Conservation (phyloP, 2,888 invertebrate genomes). For the Cyaniris semiargus region DNA sequence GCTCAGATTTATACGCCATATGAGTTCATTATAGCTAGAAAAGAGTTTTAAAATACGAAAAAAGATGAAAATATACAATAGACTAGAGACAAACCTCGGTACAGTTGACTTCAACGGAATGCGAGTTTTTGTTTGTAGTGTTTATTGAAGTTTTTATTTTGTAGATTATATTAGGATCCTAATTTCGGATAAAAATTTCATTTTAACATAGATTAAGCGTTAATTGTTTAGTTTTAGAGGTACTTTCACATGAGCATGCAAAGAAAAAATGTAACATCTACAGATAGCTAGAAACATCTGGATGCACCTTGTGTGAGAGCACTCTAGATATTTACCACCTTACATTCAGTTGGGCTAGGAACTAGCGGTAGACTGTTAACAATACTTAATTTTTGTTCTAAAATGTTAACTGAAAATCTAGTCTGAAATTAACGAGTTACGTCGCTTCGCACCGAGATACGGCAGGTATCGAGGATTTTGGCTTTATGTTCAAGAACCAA, state of each 20-base stretch:
- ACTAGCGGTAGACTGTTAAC: slow-evolving; percentile 46
- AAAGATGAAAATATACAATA: slow-evolving; percentile 12
- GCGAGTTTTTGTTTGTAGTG: slow-evolving; percentile 25
- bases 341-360: slow-evolving; percentile 45
- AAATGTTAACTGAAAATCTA: slow-evolving; percentile 67
- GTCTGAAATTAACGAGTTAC: slow-evolving; percentile 60
- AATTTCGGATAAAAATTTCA: slow-evolving; percentile 9
- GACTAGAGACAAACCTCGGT: slow-evolving; percentile 18
- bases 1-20: background rate
- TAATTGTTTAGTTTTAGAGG: background rate
- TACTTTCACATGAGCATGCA: slow-evolving; percentile 5
- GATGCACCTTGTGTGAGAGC: slow-evolving; percentile 1
- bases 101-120: slow-evolving; percentile 18
- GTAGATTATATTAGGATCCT: background rate
- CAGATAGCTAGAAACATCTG: too few species aligned
- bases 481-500: slow-evolving; percentile 43
- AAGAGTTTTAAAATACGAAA: background rate
- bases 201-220: slow-evolving; percentile 25
- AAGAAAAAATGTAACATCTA: too few species aligned
- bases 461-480: slow-evolving; percentile 39
- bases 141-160: slow-evolving; percentile 5
- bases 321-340: slow-evolving; percentile 4
- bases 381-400: slow-evolving; percentile 58
- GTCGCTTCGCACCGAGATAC: slow-evolving; percentile 59
- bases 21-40: slow-evolving; percentile 21